Conservation (phyloP, 2,113 vertebrate genomes). For the Lagopus leucura region DNA sequence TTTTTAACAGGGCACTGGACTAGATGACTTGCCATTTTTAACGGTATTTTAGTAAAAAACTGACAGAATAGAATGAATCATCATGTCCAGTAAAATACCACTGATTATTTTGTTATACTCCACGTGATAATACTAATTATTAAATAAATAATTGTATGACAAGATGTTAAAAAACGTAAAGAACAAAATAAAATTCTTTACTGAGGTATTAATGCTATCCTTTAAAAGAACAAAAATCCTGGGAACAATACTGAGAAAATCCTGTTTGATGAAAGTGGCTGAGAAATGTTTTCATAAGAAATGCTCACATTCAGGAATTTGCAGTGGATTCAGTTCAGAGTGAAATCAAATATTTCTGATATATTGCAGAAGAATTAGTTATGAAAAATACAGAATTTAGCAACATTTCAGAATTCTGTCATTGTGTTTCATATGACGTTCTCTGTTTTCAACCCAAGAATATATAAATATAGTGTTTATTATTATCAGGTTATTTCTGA, state of each 20-base stretch:
- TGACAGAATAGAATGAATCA: not conserved
- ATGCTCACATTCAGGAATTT: conserved; percentile 2
- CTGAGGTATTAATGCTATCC: not conserved
- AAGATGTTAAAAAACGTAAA: not conserved
- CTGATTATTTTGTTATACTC: not conserved
- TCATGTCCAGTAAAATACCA: not conserved
- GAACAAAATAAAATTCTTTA: conserved; percentile 5
- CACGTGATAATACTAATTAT: not conserved
- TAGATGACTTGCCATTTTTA: not conserved
- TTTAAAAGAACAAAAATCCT: not conserved
- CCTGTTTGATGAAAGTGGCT: not conserved
- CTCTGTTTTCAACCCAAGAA: not conserved
- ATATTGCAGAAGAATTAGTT: not conserved
- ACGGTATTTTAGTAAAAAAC: not conserved
- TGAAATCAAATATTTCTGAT: conserved; percentile 9
- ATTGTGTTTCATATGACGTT: not conserved
- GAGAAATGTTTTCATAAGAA: not conserved
- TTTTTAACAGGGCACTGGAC: not conserved
- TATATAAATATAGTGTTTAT: not conserved
- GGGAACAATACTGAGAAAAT: conserved; percentile 25
- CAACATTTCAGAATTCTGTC: not conserved
- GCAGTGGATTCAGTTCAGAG: conserved; percentile 10
- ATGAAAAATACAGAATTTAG: conserved; percentile 2
- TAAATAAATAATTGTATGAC: not conserved
- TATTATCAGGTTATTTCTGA: not conserved